Percentiles rank a stretch among this genome's conserved stretches.
Conservation (phyloP, 2,113 vertebrate genomes). For the Lamprotornis superbus region DNA sequence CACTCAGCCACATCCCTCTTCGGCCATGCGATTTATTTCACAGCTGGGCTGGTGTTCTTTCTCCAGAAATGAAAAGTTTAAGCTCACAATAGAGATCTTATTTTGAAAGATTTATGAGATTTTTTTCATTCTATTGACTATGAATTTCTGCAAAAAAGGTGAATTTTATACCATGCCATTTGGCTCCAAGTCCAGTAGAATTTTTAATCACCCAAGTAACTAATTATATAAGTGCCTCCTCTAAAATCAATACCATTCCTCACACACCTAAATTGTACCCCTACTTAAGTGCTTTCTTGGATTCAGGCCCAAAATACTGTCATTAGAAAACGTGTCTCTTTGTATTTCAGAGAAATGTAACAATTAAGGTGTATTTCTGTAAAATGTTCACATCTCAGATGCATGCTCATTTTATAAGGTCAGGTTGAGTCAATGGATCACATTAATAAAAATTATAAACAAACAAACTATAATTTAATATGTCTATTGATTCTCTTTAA, state of each 20-base stretch:
- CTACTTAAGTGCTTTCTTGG: slow-evolving; percentile 48
- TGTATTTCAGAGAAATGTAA: not conserved
- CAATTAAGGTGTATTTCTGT: not conserved
- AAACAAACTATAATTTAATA: not conserved
- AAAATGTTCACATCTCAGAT: not conserved
- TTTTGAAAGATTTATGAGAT: not conserved
- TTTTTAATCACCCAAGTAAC: slow-evolving; percentile 10
- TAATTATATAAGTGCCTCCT: not conserved
- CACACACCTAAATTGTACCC: not conserved
- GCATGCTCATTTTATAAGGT: not conserved
- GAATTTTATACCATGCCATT: not conserved
- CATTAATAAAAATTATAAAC: not conserved
- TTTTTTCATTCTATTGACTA: not conserved
- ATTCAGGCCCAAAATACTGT: not conserved
- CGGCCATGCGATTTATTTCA: not conserved
- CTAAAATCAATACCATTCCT: slow-evolving; percentile 23
- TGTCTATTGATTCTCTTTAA: not conserved
- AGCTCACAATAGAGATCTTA: accelerated
- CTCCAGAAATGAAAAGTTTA: not conserved
- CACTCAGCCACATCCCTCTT: not conserved
- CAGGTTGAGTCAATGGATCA: not conserved
- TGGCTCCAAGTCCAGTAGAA: not conserved
- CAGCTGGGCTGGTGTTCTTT: not conserved
- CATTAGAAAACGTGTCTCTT: not conserved
- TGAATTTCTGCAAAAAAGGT: not conserved